Base-by-base conservation (phyloP, 2,113 vertebrate species). In the Onychostruthus taczanowskii region DNA sequence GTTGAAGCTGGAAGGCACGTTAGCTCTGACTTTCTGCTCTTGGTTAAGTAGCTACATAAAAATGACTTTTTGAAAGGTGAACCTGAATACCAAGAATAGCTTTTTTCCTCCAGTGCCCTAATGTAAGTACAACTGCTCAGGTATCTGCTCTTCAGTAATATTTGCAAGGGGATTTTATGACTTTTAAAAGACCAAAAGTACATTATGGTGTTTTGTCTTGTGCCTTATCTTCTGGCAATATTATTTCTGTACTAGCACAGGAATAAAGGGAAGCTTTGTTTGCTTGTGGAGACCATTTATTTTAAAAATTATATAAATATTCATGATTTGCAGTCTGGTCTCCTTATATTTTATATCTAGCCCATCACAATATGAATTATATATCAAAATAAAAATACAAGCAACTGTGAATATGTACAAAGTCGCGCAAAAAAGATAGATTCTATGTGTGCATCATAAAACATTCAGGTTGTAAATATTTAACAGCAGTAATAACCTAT, bases 101-200 rank as follows among this genome's bases (percentile, higher is more conserved):
- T 66, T 68, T 62, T 68, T 72, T 66, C 23, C 19, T 75, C 46
- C 21, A 16, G 46, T 81, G 80, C n/a, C 76, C 49, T 89, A 43
- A 50, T 39, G 9, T 28, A 64, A 91, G 87, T 77, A 62, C 16
- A 49, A 52, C 47, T 93, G 28, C 68, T 90, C 33, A 85, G 39
- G 56, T 83, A 74, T 63, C 82, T 77, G 67, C 92, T 92, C 69
- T 94, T 84, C 77, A 76, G 69, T 94, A 92, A 89, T 84, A 95
- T 92, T 95, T 96, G 74, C 66, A 66, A 92, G 80, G 64, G 86
- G 90, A 94, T 96, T 94, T 95, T 61, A 53, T 78, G 90, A 89
- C 88, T 95, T 93, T 90, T 73, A 84, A 82, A 87, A 90, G 76
- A 89, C 21, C 9, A 56, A 67, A 90, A 74, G 75, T 31, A n/a